A percentile compares a stretch with the other conserved stretches of the same genome.
Evolutionary conservation across 2,113 vertebrate genomes (phyloP).

Genomic region (Cephalopholis sonnerati): DNA sequence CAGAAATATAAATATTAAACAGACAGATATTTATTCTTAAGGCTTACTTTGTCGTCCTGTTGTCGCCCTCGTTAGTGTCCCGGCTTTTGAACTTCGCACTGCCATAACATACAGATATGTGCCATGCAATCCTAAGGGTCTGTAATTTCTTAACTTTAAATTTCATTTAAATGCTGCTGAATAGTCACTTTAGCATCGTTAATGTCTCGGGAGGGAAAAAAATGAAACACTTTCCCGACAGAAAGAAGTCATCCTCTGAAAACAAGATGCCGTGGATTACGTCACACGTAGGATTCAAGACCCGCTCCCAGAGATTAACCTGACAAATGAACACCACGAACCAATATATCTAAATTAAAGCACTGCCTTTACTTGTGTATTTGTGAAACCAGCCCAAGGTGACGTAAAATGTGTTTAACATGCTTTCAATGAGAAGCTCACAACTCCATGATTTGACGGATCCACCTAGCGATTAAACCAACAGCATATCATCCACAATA

Average conservation of each 20-base stretch:
- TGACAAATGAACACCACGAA: constrained; percentile 44
- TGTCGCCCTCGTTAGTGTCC: constrained; percentile 43
- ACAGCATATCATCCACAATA: constrained; percentile 77
- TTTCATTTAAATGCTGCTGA: constrained; percentile 41
- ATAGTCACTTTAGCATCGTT: constrained; percentile 23
- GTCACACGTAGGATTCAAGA: constrained; percentile 37
- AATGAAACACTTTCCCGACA: constrained; percentile 18
- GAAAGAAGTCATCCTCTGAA: constrained; percentile 7
- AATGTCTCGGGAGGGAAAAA: constrained; percentile 24
- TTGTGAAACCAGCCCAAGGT: constrained; percentile 64
- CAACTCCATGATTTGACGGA: constrained; percentile 66
- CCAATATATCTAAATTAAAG: constrained; percentile 57
- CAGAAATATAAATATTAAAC: constrained; percentile 63
- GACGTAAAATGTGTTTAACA: constrained; percentile 69
- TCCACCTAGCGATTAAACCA: constrained; percentile 72
- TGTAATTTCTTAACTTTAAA: constrained; percentile 11
- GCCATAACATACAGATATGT: constrained; percentile 64
- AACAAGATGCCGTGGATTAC: constrained; percentile 21
- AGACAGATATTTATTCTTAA: constrained; percentile 63
- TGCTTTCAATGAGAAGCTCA: constrained; percentile 76
- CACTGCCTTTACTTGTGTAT: constrained; percentile 60
- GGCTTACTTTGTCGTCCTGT: constrained; percentile 62
- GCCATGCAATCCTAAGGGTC: constrained; percentile 60
- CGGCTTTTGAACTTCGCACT: constrained; percentile 27
- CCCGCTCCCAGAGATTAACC: constrained; percentile 19